phyloP scores from a whole-genome alignment of 2,888 invertebrate genomes.

The Melinopterus prodromus region DNA sequence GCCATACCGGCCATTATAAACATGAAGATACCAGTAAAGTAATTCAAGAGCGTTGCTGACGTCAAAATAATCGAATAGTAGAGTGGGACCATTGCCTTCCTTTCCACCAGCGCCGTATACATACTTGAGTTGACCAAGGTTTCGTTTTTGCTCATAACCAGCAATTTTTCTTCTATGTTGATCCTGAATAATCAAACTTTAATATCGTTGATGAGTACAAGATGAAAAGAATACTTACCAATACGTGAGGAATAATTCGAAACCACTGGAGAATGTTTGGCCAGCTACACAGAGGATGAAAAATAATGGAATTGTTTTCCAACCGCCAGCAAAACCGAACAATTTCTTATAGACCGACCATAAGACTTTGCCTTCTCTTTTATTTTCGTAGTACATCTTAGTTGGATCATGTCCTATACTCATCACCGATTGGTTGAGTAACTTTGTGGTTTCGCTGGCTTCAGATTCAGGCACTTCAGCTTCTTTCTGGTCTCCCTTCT shows the following conservation, averaged over 20 bases:
- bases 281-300: conserved; percentile 41
- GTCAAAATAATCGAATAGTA: conserved; percentile 30
- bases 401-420: conserved; percentile 16
- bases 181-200: conserved; percentile 28
- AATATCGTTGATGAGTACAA: not conserved
- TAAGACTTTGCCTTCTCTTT: conserved; percentile 47
- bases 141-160: conserved; percentile 18
- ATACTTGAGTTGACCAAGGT: conserved; percentile 28
- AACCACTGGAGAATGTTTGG: conserved; percentile 43
- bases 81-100: conserved; percentile 30
- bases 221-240: conserved; percentile 35
- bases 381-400: conserved; percentile 33
- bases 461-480: conserved; percentile 16
- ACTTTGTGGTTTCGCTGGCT: conserved; percentile 30
- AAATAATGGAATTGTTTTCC: conserved; percentile 42
- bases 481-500: conserved; percentile 15
- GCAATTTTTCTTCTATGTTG: conserved; percentile 32
- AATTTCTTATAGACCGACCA: conserved; percentile 46
- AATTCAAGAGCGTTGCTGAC: conserved; percentile 33
- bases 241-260: conserved; percentile 45
- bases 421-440: conserved; percentile 14
- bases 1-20: conserved; percentile 47
- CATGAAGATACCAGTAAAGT: conserved; percentile 46
- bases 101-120: conserved; percentile 18
- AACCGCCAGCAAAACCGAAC: conserved; percentile 47